Evolutionary conservation across 1,140 invertebrate species (phyloP).

Genomic region (Aricia agestis): DNA sequence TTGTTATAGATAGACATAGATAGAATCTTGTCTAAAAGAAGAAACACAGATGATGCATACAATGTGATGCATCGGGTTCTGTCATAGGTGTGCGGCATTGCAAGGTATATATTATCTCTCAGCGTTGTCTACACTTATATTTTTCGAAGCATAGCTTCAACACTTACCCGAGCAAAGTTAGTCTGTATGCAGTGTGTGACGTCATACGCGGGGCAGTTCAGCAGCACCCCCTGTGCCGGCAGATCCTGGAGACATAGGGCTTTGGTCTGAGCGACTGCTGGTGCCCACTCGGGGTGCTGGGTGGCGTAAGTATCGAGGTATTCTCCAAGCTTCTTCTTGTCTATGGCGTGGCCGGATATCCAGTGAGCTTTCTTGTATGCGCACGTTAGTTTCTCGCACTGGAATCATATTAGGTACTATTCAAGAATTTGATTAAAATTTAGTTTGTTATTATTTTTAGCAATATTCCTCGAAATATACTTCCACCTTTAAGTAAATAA

Average conservation of each 20-base stretch:
- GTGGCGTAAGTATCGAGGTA: constrained; percentile 43
- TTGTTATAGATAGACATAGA: too few relatives aligned
- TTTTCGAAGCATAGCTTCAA: background rate
- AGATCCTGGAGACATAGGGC: constrained; percentile 37
- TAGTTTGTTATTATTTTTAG: too few relatives aligned
- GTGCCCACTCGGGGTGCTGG: constrained; percentile 40
- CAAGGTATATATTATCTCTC: too few relatives aligned
- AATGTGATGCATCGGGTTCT: too few relatives aligned
- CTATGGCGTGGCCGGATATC: constrained; percentile 35
- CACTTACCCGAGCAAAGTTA: constrained; percentile 44
- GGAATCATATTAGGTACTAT: constrained; percentile 21
- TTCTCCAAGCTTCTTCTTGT: constrained; percentile 37
- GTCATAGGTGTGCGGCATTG: too few relatives aligned
- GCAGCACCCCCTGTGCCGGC: constrained; percentile 39
- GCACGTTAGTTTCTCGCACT: constrained; percentile 53
- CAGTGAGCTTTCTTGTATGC: constrained; percentile 44
- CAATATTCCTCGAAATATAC: too few relatives aligned
- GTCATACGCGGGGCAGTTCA: constrained; percentile 54
- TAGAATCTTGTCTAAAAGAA: too few relatives aligned
- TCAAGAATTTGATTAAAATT: too few relatives aligned
- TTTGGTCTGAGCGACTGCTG: constrained; percentile 40
- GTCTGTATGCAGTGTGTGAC: constrained; percentile 40
- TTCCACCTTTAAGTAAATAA: too few relatives aligned
- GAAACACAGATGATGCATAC: too few relatives aligned
- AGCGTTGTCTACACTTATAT: too few relatives aligned